A percentile compares a stretch with the other conserved stretches of the same genome.
Conservation (phyloP, 2,113 vertebrate genomes). For the Propithecus coquereli region DNA sequence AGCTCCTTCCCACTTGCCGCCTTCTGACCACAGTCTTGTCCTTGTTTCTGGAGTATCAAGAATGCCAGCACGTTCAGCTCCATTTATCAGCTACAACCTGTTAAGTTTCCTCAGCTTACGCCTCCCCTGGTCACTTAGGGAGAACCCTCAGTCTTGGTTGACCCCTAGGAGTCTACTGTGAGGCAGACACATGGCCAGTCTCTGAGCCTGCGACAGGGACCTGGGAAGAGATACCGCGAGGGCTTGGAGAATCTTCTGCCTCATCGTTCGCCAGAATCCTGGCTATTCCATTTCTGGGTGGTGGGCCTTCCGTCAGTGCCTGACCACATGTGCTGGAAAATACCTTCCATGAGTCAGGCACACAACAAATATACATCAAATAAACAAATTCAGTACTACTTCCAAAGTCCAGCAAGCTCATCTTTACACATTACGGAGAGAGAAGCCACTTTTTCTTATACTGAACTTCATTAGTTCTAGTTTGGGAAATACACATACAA, state of each 20-base stretch:
- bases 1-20: neutral
- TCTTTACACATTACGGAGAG: neutral
- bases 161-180: accelerated
- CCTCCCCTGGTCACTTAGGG: accelerated
- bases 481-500: neutral
- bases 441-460: neutral
- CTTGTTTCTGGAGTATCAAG: neutral
- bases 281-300: neutral
- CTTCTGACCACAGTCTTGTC: neutral
- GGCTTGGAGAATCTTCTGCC: neutral
- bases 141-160: accelerated
- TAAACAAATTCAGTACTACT: neutral
- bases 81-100: no score
- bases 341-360: accelerated
- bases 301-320: neutral
- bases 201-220: neutral
- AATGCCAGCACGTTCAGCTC: neutral
- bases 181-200: accelerated
- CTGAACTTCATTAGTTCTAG: neutral
- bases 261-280: neutral
- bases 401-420: neutral
- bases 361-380: neutral
- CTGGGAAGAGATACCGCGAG: no score
- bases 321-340: neutral
- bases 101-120: accelerated